These are phyloP conservation scores for Boleophthalmus pectinirostris DNA, from an alignment of 2,113 vertebrate genomes.

Conservation along the genomic window DNA sequence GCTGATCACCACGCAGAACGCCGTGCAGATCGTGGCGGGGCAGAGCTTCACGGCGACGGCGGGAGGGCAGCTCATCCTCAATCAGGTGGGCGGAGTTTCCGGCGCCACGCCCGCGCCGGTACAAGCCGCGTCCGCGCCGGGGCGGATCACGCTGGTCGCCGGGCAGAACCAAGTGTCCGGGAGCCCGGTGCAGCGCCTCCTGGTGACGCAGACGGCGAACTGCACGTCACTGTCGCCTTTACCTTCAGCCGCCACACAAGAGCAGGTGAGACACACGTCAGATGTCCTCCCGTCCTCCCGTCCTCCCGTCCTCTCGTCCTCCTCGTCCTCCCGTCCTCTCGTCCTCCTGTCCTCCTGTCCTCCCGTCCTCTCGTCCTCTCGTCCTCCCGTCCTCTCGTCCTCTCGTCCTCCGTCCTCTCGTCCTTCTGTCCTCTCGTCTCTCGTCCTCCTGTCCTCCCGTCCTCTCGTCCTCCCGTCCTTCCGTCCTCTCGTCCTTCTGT, in stretches of 20 bases:
- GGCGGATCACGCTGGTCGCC: constrained; percentile 81
- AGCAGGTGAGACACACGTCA: constrained; percentile 25
- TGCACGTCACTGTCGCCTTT: constrained; percentile 67
- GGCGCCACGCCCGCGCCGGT: constrained; percentile 58
- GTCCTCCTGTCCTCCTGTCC: too few relatives aligned
- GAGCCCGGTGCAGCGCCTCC: constrained; percentile 84
- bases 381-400: too few relatives aligned
- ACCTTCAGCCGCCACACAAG: constrained; percentile 41
- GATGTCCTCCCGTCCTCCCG: too few relatives aligned
- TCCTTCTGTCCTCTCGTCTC: too few relatives aligned
- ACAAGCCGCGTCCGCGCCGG: constrained; percentile 77
- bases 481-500: too few relatives aligned
- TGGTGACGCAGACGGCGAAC: constrained; percentile 86
- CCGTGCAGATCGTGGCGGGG: constrained; percentile 89
- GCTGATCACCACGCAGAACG: constrained; percentile 86
- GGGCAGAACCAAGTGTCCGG: constrained; percentile 79
- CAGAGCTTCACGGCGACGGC: constrained; percentile 83
- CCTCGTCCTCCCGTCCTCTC: too few relatives aligned
- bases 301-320: too few relatives aligned
- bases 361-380: too few relatives aligned
- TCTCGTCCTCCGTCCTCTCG: too few relatives aligned
- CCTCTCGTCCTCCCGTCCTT: too few relatives aligned
- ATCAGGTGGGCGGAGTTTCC: constrained; percentile 76
- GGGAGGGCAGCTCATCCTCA: constrained; percentile 89
- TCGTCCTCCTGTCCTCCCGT: too few relatives aligned